A percentile compares a stretch with the other conserved stretches of the same genome.
Conservation (phyloP, 2,797 vertebrate genomes). For the Sebastes ruberrimus region DNA sequence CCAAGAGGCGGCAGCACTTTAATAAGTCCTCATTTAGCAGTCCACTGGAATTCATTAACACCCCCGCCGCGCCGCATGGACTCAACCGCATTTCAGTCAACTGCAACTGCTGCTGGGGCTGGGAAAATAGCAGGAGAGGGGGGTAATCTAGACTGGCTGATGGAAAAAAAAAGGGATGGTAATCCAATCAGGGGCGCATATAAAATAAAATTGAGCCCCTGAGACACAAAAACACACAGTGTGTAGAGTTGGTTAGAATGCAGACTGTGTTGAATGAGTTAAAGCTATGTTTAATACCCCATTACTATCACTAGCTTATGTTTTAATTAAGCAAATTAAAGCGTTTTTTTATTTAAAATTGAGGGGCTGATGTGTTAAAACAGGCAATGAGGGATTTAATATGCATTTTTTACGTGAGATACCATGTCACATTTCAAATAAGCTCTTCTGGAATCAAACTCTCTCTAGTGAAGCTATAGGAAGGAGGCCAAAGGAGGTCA, state of each 20-base stretch:
- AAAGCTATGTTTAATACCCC: constrained; percentile 25
- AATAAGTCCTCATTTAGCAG: constrained; percentile 78
- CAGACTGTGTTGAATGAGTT: constrained; percentile 33
- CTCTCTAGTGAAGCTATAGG: neutral
- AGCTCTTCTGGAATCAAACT: constrained; percentile 1
- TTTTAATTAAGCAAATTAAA: constrained; percentile 41
- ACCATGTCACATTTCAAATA: neutral
- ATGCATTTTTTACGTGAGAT: neutral
- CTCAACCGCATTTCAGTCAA: constrained; percentile 54
- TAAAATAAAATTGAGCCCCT: constrained; percentile 56
- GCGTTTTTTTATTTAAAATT: neutral
- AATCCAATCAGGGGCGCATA: constrained; percentile 60
- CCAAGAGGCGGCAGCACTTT: constrained; percentile 62
- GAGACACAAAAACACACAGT: constrained; percentile 31
- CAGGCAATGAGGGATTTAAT: neutral
- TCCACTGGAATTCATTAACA: constrained; percentile 76
- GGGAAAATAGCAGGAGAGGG: constrained; percentile 25
- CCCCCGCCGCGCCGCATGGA: constrained; percentile 63
- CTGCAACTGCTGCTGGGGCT: constrained; percentile 34
- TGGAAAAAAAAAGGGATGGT: constrained; percentile 25
- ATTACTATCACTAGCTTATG: constrained; percentile 12
- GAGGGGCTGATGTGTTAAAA: constrained; percentile 30
- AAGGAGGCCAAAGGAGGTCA: constrained; percentile 25
- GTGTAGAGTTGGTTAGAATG: constrained; percentile 13
- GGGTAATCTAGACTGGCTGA: constrained; percentile 19